A percentile compares a stretch with the other conserved stretches of the same genome.
Conservation (phyloP, 2,888 invertebrate genomes). For the Cinara cedri region DNA sequence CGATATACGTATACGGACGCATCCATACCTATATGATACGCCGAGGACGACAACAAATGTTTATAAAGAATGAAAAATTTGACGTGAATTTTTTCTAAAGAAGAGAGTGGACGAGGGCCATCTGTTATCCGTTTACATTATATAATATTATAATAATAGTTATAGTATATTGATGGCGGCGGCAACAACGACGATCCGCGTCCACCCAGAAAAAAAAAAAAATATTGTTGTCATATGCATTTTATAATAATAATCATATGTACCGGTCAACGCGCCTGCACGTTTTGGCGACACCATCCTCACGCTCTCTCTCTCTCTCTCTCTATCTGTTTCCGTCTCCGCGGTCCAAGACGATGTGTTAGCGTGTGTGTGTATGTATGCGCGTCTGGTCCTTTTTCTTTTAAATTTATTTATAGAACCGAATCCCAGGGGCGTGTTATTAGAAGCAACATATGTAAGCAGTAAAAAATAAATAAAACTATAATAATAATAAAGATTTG, state of each 20-base stretch:
- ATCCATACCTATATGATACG: no score
- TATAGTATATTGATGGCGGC: no score
- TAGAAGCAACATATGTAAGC: slow-evolving; percentile 34
- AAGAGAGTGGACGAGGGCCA: not conserved
- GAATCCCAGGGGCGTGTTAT: slow-evolving; percentile 19
- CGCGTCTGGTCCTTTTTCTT: not conserved
- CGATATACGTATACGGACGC: not conserved
- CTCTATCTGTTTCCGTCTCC: no score
- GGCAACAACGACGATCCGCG: slow-evolving; percentile 24
- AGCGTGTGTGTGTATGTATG: not conserved
- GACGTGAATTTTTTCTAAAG: not conserved
- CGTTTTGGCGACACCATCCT: slow-evolving; percentile 40
- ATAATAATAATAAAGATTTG: slow-evolving; percentile 28
- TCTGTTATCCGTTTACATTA: not conserved
- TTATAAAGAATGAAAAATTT: slow-evolving; percentile 18
- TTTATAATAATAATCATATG: slow-evolving; percentile 4
- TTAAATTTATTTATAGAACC: slow-evolving; percentile 44
- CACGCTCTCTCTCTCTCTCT: no score
- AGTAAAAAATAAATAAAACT: slow-evolving; percentile 19
- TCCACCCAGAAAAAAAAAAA: slow-evolving; percentile 25
- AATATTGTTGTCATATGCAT: slow-evolving; percentile 18
- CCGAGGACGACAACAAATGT: not conserved
- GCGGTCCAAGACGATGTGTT: not conserved
- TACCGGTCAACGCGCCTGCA: slow-evolving; percentile 9
- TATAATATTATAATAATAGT: not conserved